Conservation (phyloP, 2,888 invertebrate species). For the Deilephila porcellus region DNA sequence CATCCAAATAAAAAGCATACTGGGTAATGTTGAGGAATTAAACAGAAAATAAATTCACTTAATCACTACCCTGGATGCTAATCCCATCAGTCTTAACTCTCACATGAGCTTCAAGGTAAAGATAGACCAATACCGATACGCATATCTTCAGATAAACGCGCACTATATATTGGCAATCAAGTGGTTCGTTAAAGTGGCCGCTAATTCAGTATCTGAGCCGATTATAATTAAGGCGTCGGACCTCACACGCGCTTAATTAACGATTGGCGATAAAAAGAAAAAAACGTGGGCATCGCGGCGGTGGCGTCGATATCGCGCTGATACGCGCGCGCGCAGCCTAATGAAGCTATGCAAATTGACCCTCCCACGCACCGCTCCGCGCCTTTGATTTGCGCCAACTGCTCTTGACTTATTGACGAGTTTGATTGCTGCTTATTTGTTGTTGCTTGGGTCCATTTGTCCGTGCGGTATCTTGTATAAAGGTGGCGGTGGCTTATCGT, state of each 20-base stretch:
- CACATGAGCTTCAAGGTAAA: conserved; percentile 20
- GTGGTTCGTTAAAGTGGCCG: conserved; percentile 24
- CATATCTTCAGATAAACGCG: conserved; percentile 10
- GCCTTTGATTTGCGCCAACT: conserved; percentile 27
- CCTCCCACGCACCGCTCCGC: conserved; percentile 50
- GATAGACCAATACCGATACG: conserved; percentile 13
- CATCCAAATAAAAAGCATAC: too few relatives aligned
- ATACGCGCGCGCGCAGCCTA: conserved; percentile 48
- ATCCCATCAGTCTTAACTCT: conserved; percentile 4
- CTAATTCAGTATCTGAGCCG: conserved; percentile 57
- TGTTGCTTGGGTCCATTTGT: not conserved
- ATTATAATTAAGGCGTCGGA: conserved; percentile 74
- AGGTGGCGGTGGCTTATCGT: too few relatives aligned
- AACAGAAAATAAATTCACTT: too few relatives aligned
- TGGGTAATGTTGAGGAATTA: too few relatives aligned
- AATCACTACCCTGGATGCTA: not conserved
- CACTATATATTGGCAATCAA: conserved; percentile 15
- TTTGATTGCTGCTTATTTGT: not conserved
- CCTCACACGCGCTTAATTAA: conserved; percentile 75
- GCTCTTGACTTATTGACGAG: conserved; percentile 1
- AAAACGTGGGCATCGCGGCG: conserved; percentile 45
- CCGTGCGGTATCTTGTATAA: not conserved
- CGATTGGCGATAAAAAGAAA: conserved; percentile 51
- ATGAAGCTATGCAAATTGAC: conserved; percentile 70
- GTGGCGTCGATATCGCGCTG: conserved; percentile 49